These are phyloP conservation scores for Hemiprocne comata DNA, from an alignment of 2,113 vertebrate species.

Conservation along the genomic window DNA sequence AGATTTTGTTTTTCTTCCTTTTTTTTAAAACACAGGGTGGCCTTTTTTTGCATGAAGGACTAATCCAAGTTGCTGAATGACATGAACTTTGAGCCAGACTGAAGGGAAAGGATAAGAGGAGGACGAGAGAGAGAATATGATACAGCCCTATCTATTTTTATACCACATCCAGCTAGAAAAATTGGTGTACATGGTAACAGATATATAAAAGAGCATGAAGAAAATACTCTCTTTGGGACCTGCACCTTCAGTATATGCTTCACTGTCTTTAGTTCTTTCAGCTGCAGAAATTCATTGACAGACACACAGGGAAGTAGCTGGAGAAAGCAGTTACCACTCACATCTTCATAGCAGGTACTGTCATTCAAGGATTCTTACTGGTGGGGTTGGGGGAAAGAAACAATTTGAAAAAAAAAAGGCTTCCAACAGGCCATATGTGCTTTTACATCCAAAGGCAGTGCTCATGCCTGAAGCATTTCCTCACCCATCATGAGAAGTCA, in stretches of 20 bases:
- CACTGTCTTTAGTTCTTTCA: neutral
- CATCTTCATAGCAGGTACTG: neutral
- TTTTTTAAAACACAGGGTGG: neutral
- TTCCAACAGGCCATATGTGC: neutral
- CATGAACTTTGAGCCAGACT: neutral
- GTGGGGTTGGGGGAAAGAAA: neutral
- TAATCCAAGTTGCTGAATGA: neutral
- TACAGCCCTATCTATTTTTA: neutral
- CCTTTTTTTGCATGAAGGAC: neutral
- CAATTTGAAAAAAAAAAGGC: neutral
- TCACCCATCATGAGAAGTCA: neutral
- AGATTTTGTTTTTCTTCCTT: neutral
- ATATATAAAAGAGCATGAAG: neutral
- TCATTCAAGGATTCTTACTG: neutral
- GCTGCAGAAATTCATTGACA: neutral
- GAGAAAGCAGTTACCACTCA: neutral
- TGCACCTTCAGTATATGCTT: neutral
- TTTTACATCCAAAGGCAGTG: neutral
- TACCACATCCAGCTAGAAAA: neutral
- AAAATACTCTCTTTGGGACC: neutral
- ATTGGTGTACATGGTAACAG: neutral
- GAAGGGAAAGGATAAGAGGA: neutral
- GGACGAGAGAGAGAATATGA: neutral
- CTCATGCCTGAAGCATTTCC: neutral
- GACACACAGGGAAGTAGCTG: neutral